Evolutionary conservation across 2,797 vertebrate genomes (phyloP).

Genomic region (Neopelma chrysocephalum): DNA sequence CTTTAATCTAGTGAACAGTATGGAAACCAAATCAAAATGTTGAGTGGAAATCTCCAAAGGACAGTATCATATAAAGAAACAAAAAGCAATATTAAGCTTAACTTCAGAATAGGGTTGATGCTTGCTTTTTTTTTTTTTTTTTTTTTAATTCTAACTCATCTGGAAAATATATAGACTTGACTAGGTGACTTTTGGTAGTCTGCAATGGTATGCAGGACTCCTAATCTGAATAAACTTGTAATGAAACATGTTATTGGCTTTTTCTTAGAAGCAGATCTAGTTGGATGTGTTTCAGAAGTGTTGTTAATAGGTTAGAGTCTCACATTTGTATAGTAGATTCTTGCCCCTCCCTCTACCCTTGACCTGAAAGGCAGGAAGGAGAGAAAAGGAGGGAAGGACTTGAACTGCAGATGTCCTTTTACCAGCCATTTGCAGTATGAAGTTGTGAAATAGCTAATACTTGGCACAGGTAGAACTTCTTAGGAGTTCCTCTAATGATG

Average conservation of each 20-base stretch:
- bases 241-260: not conserved
- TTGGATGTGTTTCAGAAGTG: not conserved
- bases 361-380: accelerated
- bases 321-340: not conserved
- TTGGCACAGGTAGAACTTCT: not conserved
- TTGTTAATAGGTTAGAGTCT: not conserved
- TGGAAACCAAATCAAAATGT: not conserved
- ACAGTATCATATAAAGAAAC: not conserved
- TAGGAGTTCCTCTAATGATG: not conserved
- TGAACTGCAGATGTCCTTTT: not conserved
- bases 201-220: not conserved
- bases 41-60: not conserved
- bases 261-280: not conserved
- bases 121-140: not conserved
- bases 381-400: not conserved
- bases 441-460: not conserved
- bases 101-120: not conserved
- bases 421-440: not conserved
- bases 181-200: not conserved
- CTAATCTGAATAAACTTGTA: not conserved
- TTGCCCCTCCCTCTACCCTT: not conserved
- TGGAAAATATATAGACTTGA: not conserved
- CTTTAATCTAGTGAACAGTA: not conserved
- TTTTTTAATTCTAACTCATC: not conserved
- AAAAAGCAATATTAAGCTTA: not conserved